Percentiles rank a stretch among this genome's conserved stretches.
Conservation (phyloP, 2,888 invertebrate genomes). For the Heliconius aoede region DNA sequence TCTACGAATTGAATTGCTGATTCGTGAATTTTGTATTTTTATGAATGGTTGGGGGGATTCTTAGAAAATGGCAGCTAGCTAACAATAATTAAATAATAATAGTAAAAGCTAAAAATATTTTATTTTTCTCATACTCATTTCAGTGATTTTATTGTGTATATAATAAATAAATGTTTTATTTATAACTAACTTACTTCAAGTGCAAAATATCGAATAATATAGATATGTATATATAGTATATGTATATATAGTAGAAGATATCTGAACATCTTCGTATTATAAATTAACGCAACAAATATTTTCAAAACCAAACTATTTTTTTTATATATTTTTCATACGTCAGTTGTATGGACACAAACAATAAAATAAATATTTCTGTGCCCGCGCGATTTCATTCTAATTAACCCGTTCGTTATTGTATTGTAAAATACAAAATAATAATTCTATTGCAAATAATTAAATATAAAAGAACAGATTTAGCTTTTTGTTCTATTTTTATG, state of each 20-base stretch:
- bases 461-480: not conserved
- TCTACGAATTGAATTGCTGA: not conserved
- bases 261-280: not conserved
- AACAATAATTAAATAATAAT: not conserved
- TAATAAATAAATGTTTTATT: too few species aligned
- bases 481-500: too few species aligned
- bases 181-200: not conserved
- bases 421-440: not conserved
- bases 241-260: not conserved
- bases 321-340: not conserved
- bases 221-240: too few species aligned
- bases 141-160: too few species aligned
- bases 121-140: not conserved
- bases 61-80: not conserved
- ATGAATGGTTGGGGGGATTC: not conserved
- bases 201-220: not conserved
- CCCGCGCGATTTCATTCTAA: slow-evolving; percentile 16
- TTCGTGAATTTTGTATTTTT: not conserved
- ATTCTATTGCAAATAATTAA: not conserved
- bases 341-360: slow-evolving; percentile 7
- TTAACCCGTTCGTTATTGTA: slow-evolving; percentile 5
- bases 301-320: not conserved
- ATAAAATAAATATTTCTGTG: slow-evolving; percentile 13
- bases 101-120: not conserved
- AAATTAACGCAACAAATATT: not conserved